Conservation (phyloP, 2,797 vertebrate genomes). For the Amblyopsis hoosieri region DNA sequence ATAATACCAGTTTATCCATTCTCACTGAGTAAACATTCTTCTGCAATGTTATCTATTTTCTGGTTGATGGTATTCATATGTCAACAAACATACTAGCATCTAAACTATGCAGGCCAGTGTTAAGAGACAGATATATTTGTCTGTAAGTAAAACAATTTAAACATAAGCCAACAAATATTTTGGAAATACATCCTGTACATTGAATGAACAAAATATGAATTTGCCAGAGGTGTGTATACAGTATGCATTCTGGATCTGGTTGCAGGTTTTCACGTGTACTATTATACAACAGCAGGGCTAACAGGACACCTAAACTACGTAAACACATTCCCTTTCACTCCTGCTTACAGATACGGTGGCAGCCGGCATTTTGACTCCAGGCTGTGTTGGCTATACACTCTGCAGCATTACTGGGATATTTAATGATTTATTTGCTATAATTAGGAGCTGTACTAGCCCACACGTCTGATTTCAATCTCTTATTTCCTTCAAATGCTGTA, state of each 20-base stretch:
- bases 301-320: slow-evolving; percentile 29
- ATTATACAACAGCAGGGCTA: slow-evolving; percentile 29
- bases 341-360: slow-evolving; percentile 30
- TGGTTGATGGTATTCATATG: too few relatives aligned
- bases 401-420: slow-evolving; percentile 51
- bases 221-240: too few relatives aligned
- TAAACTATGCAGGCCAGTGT: too few relatives aligned
- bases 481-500: slow-evolving; percentile 41
- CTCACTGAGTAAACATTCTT: too few relatives aligned
- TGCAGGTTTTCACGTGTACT: slow-evolving; percentile 28
- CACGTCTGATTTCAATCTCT: slow-evolving; percentile 38
- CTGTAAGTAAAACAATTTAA: too few relatives aligned
- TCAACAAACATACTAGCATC: too few relatives aligned
- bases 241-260: slow-evolving; percentile 13
- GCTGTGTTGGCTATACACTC: slow-evolving; percentile 47
- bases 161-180: too few relatives aligned
- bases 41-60: too few relatives aligned
- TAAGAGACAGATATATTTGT: too few relatives aligned
- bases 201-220: too few relatives aligned
- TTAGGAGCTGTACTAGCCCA: slow-evolving; percentile 60
- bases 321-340: slow-evolving; percentile 29
- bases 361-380: slow-evolving; percentile 27
- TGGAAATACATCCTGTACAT: too few relatives aligned
- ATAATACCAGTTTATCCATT: too few relatives aligned
- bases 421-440: slow-evolving; percentile 65